Evolutionary conservation across 2,888 invertebrate genomes (phyloP), one percentile per base, ranked within the genome.

Genomic region (Saturnia japonica): DNA sequence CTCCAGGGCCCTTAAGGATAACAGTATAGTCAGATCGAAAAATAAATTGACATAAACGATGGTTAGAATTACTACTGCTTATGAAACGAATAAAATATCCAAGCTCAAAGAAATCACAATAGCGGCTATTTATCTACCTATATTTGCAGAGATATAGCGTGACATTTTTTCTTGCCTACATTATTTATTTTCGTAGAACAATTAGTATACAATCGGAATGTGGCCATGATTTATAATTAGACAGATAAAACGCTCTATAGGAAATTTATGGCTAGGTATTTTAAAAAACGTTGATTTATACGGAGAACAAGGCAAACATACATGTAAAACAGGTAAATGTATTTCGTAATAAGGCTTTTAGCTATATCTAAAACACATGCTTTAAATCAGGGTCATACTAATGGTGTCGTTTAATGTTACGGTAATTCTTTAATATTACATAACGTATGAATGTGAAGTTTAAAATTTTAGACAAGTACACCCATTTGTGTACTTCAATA

Each of bases 311-410:
- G 40, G 40, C 64, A 34, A 64, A 64, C 64, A n/a, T 40, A 64
- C 16, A 12, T 40, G 40, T 34, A 64, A 64, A 64, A 64, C 64
- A 40, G 34, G 64, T 64, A 64, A 64, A 64, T 64, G 64, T 64
- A 64, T 64, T 64, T 64, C 64, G 64, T 64, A 64, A 64, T 19
- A 40, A 0, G 8, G 64, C 64, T 64, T 64, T 64, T 64, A 64
- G 40, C n/a, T 64, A 64, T 64, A 64, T 64, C 64, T 40, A 64
- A 64, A 64, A 64, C n/a, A 64, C 40, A 40, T 40, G 64, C n/a
- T n/a, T 64, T 40, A 40, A 8, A 64, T 40, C 40, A 64, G 64
- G 40, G 64, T 64, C 64, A 64, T 64, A 64, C 64, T 64, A 64
- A 64, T 64, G 64, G 64, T 40, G 64, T 12, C 40, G 16, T 64